phyloP scores from a whole-genome alignment of 2,888 invertebrate species.

The Pammene fasciana region DNA sequence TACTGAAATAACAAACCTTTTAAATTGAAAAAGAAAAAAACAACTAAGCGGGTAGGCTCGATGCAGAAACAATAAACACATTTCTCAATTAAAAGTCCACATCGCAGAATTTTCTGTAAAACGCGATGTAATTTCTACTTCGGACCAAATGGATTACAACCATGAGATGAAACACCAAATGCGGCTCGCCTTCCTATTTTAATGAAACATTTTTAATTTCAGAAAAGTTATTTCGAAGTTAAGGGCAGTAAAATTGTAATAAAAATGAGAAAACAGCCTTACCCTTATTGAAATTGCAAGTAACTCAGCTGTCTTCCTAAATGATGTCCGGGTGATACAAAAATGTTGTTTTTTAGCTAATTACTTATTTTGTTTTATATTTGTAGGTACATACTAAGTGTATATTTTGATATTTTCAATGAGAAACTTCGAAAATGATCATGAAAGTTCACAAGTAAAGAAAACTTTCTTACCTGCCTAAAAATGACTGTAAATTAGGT shows the following conservation, averaged over 20 bases:
- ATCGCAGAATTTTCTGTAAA: constrained; percentile 42
- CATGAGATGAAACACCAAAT: constrained; percentile 7
- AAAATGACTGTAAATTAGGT: too few species aligned
- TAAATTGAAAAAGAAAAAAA: background rate
- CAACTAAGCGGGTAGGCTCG: constrained; percentile 19
- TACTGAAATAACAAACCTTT: too few species aligned
- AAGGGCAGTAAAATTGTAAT: constrained; percentile 10
- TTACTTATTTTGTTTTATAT: too few species aligned
- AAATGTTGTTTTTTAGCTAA: too few species aligned
- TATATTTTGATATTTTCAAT: too few species aligned
- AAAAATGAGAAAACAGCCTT: constrained; percentile 6
- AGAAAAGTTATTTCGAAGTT: constrained; percentile 8
- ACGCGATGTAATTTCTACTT: constrained; percentile 45
- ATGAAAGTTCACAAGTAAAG: too few species aligned
- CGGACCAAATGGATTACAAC: constrained; percentile 18
- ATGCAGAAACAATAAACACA: constrained; percentile 59
- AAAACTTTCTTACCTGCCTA: too few species aligned
- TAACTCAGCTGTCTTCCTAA: background rate
- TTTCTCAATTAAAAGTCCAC: constrained; percentile 59
- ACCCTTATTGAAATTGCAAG: constrained; percentile 9
- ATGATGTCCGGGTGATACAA: too few species aligned
- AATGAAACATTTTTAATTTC: constrained; percentile 28
- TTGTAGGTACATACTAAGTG: too few species aligned
- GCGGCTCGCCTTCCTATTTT: constrained; percentile 14
- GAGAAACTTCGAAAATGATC: too few species aligned